These are phyloP conservation scores for Cryptophagus acutangulus DNA, from an alignment of 2,888 invertebrate genomes.

Conservation along the genomic window DNA sequence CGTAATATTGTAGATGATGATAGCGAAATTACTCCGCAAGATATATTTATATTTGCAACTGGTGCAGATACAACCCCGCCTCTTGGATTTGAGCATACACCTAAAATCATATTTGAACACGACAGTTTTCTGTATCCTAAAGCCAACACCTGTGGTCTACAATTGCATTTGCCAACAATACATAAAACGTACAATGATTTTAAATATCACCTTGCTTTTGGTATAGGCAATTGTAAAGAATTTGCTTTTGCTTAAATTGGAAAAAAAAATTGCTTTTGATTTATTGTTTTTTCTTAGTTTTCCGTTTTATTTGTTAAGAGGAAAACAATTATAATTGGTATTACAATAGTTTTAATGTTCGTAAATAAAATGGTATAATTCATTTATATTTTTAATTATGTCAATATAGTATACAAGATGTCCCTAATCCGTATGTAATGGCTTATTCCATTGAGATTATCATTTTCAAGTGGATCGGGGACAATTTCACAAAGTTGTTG, in stretches of 20 bases:
- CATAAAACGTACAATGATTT: not conserved
- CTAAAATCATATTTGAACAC: not conserved
- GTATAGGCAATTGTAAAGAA: not conserved
- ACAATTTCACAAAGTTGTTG: constrained; percentile 7
- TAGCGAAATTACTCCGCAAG: not conserved
- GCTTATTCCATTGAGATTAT: constrained; percentile 8
- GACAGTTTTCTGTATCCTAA: not conserved
- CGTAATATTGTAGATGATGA: not conserved
- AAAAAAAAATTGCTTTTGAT: not conserved
- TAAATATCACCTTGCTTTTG: not conserved
- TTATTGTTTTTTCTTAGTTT: not conserved
- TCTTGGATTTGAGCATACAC: not conserved
- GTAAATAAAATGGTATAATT: not conserved
- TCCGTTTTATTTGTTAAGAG: not conserved
- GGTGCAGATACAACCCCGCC: not conserved
- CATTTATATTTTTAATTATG: not conserved
- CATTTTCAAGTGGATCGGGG: constrained; percentile 11
- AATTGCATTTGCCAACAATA: not conserved
- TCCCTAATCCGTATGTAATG: constrained; percentile 6
- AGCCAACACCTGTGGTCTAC: constrained; percentile 1
- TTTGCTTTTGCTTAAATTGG: not conserved
- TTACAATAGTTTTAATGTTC: too few species aligned
- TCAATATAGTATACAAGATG: not conserved
- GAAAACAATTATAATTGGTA: too few species aligned
- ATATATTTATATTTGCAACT: not conserved